These are phyloP conservation scores for Macropodus opercularis DNA, from an alignment of 2,797 vertebrate species.

Conservation along the genomic window DNA sequence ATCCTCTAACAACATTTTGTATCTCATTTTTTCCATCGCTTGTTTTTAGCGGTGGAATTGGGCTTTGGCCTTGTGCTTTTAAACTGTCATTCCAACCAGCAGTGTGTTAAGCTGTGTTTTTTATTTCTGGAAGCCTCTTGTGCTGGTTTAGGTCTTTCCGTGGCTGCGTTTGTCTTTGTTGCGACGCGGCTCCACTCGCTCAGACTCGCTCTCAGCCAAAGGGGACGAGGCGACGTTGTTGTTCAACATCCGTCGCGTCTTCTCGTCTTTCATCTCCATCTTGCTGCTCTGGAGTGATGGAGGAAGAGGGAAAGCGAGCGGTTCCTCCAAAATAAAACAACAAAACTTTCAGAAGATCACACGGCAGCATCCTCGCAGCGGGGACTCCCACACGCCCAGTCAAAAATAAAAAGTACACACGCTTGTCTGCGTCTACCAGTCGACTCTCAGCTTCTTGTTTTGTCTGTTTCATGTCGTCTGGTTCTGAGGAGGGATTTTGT, in stretches of 20 bases:
- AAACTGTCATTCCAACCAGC: no score
- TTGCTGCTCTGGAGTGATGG: conserved; percentile 26
- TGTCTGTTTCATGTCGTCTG: conserved; percentile 30
- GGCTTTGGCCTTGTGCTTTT: no score
- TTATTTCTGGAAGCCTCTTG: no score
- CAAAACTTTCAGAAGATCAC: conserved; percentile 67
- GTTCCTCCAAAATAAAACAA: conserved; percentile 65
- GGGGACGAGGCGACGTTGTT: conserved; percentile 66
- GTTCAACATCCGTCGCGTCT: conserved; percentile 49
- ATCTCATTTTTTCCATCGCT: no score
- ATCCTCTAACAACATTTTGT: no score
- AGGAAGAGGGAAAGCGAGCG: conserved; percentile 27
- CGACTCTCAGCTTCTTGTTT: conserved; percentile 17
- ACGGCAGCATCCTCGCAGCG: conserved; percentile 36
- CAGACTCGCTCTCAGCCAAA: conserved; percentile 52
- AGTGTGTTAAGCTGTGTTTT: no score
- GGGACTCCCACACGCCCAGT: conserved; percentile 43
- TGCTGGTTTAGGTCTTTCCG: no score
- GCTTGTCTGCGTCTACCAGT: conserved; percentile 32
- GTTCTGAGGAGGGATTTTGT: conserved; percentile 63
- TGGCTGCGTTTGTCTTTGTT: no score
- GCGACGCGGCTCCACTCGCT: conserved; percentile 27
- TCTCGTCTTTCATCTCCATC: conserved; percentile 36
- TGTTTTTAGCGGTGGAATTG: no score
- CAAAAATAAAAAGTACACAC: neutral